Conservation (phyloP, 2,113 vertebrate genomes). For the Amphiprion percula region DNA sequence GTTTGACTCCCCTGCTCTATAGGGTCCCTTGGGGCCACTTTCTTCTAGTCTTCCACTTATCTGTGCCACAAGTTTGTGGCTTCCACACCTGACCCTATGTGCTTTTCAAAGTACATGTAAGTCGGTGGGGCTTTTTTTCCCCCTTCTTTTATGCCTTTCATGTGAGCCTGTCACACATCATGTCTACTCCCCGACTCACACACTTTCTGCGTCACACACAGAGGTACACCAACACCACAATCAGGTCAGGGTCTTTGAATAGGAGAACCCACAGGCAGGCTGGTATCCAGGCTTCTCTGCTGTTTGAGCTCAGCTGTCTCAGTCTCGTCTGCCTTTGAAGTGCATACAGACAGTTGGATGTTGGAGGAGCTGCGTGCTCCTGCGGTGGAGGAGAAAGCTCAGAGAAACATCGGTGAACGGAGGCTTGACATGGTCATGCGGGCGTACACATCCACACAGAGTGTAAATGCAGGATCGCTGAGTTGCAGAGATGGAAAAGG, state of each 20-base stretch:
- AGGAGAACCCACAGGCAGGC: constrained; percentile 59
- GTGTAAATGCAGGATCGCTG: constrained; percentile 29
- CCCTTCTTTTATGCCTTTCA: constrained; percentile 12
- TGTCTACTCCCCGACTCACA: constrained; percentile 27
- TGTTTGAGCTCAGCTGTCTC: constrained; percentile 62
- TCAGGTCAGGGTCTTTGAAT: constrained; percentile 59
- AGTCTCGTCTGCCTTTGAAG: constrained; percentile 70
- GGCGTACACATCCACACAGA: constrained; percentile 16
- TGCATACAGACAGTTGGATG: constrained; percentile 63
- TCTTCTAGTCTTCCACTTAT: constrained; percentile 48
- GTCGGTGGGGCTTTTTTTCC: background rate
- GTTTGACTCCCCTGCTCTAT: too few species aligned
- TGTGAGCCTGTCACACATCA: constrained; percentile 38
- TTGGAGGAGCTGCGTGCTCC: constrained; percentile 52
- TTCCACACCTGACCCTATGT: constrained; percentile 39
- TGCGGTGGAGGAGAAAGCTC: constrained; percentile 53
- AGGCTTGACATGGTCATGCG: constrained; percentile 54
- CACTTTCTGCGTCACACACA: background rate
- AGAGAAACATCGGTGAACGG: constrained; percentile 62
- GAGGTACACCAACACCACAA: constrained; percentile 2
- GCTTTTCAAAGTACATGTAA: constrained; percentile 25
- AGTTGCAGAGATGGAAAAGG: constrained; percentile 26
- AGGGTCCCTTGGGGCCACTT: constrained; percentile 32
- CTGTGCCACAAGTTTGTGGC: constrained; percentile 28
- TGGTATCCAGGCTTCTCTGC: constrained; percentile 40